Percentiles rank a stretch among this genome's conserved stretches.
phyloP scores from a whole-genome alignment of 2,797 vertebrate genomes.

The Hylomyscus alleni region DNA sequence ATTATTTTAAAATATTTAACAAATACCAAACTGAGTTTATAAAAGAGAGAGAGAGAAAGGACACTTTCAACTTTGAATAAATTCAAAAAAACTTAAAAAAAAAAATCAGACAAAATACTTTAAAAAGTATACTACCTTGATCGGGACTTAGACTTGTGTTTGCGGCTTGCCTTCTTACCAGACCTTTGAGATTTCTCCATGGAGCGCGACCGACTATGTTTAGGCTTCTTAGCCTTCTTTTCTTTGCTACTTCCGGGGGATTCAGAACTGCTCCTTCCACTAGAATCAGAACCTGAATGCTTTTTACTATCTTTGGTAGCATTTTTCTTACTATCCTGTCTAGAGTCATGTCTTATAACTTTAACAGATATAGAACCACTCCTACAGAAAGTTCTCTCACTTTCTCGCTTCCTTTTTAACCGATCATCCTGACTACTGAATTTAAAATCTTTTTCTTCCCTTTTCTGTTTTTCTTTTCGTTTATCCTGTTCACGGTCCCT shows the following conservation, averaged over 20 bases:
- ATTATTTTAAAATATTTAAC: slow-evolving; percentile 87
- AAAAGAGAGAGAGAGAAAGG: slow-evolving; percentile 85
- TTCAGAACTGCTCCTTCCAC: slow-evolving; percentile 95
- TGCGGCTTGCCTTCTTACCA: slow-evolving; percentile 99
- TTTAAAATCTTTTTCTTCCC: slow-evolving; percentile 93
- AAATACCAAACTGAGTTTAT: slow-evolving; percentile 88
- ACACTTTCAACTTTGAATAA: slow-evolving; percentile 89
- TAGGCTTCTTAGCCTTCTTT: slow-evolving; percentile 99
- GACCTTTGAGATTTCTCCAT: slow-evolving; percentile 99
- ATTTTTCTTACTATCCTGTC: slow-evolving; percentile 94
- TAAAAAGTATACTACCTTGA: slow-evolving; percentile 99
- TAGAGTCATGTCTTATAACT: slow-evolving; percentile 94
- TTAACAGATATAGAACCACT: slow-evolving; percentile 91
- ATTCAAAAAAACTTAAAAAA: slow-evolving; percentile 88
- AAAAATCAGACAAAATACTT: slow-evolving; percentile 91
- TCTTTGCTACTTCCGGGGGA: slow-evolving; percentile 97
- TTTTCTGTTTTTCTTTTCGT: slow-evolving; percentile 93
- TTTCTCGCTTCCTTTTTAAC: slow-evolving; percentile 92
- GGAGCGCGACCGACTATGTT: slow-evolving; percentile 98
- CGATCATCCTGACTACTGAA: slow-evolving; percentile 92
- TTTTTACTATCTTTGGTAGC: slow-evolving; percentile 95
- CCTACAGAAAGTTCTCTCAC: slow-evolving; percentile 92
- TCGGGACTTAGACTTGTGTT: slow-evolving; percentile 99
- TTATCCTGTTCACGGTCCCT: slow-evolving; percentile 92
- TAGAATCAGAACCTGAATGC: slow-evolving; percentile 96